Conservation (phyloP, 2,797 vertebrate species). For the Sardinella longiceps region DNA sequence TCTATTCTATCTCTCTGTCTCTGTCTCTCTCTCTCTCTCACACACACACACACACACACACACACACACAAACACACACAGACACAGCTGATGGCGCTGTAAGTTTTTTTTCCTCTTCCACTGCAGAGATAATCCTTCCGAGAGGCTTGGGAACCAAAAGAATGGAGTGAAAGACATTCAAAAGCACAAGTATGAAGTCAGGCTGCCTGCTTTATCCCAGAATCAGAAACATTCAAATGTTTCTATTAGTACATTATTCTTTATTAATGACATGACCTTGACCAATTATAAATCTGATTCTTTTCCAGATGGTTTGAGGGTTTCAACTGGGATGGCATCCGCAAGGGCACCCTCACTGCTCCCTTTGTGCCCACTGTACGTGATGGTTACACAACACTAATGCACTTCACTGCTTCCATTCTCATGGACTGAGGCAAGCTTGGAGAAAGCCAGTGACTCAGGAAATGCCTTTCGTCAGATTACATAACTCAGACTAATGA, state of each 20-base stretch:
- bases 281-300: slow-evolving; percentile 32
- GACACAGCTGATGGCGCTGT: background rate
- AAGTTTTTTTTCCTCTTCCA: background rate
- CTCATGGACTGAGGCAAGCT: background rate
- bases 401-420: background rate
- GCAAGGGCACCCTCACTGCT: slow-evolving; percentile 62
- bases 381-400: background rate
- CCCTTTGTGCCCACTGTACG: slow-evolving; percentile 65
- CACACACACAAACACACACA: background rate
- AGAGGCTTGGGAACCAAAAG: slow-evolving; percentile 71
- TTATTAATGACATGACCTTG: background rate
- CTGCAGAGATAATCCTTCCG: slow-evolving; percentile 70
- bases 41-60: slow-evolving; percentile 17
- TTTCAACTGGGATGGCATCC: slow-evolving; percentile 72
- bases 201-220: background rate
- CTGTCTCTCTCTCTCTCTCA: too few species aligned
- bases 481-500: background rate
- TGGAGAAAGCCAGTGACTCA: background rate
- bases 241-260: background rate
- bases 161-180: slow-evolving; percentile 71
- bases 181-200: slow-evolving; percentile 70
- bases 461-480: background rate
- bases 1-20: too few species aligned
- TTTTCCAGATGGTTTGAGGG: slow-evolving; percentile 70
- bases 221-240: background rate